phyloP scores from a whole-genome alignment of 2,888 invertebrate species.

The Anthrax anthrax region DNA sequence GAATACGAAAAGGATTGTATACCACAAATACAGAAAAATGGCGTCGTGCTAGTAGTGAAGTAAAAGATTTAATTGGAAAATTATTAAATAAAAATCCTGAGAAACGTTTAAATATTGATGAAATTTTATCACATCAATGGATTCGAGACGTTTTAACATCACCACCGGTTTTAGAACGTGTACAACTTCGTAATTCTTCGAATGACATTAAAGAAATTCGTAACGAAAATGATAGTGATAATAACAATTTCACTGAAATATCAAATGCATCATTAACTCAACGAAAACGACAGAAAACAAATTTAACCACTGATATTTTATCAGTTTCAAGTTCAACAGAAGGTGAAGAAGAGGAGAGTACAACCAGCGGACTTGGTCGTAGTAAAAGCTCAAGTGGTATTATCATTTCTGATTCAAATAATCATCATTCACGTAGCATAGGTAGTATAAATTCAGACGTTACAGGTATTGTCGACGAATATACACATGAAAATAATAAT shows the following conservation, averaged over 20 bases:
- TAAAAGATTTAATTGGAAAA: slow-evolving; percentile 4
- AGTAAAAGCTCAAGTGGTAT: slow-evolving; percentile 22
- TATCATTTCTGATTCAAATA: slow-evolving; percentile 13
- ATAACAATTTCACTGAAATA: slow-evolving; percentile 4
- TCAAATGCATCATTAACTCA: slow-evolving; percentile 30
- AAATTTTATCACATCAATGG: not conserved
- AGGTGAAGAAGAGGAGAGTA: no score
- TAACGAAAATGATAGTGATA: not conserved
- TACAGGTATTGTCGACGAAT: slow-evolving; percentile 1
- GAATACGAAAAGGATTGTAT: slow-evolving; percentile 1
- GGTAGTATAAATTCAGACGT: slow-evolving; percentile 8
- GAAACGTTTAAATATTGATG: slow-evolving; percentile 3
- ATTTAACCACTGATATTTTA: slow-evolving; percentile 9
- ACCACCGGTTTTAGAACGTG: slow-evolving; percentile 17
- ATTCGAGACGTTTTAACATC: not conserved
- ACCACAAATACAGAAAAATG: slow-evolving; percentile 2
- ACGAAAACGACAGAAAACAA: slow-evolving; percentile 47
- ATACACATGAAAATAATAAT: slow-evolving; percentile 3
- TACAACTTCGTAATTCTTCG: no score
- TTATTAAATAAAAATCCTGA: slow-evolving; percentile 2
- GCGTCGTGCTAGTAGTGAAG: not conserved
- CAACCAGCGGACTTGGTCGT: slow-evolving; percentile 21
- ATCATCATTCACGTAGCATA: slow-evolving; percentile 13
- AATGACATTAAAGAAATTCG: no score
- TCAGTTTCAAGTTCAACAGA: slow-evolving; percentile 16